Conservation (phyloP, 1,140 invertebrate species). For the Caenorhabditis tropicalis region DNA sequence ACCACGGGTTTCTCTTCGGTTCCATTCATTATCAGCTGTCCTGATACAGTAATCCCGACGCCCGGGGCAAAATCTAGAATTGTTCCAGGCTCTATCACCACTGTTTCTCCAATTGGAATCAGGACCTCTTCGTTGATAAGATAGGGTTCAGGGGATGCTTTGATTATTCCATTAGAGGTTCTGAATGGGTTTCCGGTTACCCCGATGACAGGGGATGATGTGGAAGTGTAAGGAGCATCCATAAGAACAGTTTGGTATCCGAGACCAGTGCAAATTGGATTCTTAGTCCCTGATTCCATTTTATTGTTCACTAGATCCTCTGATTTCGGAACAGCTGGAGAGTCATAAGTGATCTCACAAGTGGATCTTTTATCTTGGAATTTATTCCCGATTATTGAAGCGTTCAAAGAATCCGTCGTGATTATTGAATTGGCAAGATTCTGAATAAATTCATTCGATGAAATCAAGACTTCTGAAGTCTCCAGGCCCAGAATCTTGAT, state of each 20-base stretch:
- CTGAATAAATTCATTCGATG: neutral
- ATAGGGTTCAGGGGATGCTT: neutral
- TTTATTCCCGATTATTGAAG: neutral
- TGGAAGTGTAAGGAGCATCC: neutral
- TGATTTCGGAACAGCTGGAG: neutral
- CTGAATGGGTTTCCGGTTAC: neutral
- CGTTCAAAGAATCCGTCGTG: neutral
- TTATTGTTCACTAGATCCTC: neutral
- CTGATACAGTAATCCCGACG: slow-evolving; percentile 41
- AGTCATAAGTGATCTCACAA: neutral
- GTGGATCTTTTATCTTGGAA: slow-evolving; percentile 35
- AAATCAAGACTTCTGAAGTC: neutral
- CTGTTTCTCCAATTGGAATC: neutral
- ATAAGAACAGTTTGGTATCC: slow-evolving; percentile 14
- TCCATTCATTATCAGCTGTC: slow-evolving; percentile 35
- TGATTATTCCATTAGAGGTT: neutral
- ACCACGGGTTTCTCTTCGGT: neutral
- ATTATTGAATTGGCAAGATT: slow-evolving; percentile 25
- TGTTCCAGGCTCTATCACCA: slow-evolving; percentile 40
- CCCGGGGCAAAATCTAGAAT: slow-evolving; percentile 9
- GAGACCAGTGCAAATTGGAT: neutral
- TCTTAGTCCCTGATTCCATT: neutral
- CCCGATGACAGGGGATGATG: neutral
- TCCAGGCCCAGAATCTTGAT: neutral
- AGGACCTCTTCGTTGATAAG: slow-evolving; percentile 18